Base-by-base conservation (phyloP, 2,797 vertebrate genomes). In the Syngnathus acus region DNA sequence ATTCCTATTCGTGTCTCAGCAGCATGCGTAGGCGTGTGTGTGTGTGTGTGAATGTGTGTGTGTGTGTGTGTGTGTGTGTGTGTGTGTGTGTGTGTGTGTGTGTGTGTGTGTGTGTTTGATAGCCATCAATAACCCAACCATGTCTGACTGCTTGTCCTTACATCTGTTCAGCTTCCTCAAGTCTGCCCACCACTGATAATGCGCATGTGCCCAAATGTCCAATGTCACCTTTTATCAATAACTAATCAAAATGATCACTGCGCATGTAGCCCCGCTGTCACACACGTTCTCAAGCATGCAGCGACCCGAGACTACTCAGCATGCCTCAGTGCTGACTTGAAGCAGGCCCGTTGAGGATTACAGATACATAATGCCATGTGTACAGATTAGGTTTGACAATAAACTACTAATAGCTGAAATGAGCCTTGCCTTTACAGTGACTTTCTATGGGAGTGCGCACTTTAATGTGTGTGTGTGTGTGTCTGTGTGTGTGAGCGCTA, bases 361-460 rank as follows among this genome's bases (percentile, higher is more conserved):
- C 76, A 78, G 82, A 84, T 84, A 78, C 84, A 86, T 84, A 88
- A 85, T 87, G 80, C 78, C 77, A 82, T 81, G 85, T 89, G 86
- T 79, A 86, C 87, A 90, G 90, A 92, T 91, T 91, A 90, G 86
- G 84, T 86, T 80, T 87, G 88, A 91, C 91, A 91, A 89, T 88
- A 89, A 89, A 87, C 83, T 81, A 78, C 85, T 88, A 88, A 89
- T 88, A 88, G 85, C 79, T 79, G 82, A 85, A 88, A 85, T 88
- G 87, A 81, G 80, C 84, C 67, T 65, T 73, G 84, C 76, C 78
- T 84, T 78, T 84, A 76, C 43, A 64, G 68, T 77, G 66, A 55
- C 65, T 62, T 65, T 39, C 70, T 71, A 62, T 78, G 69, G 63
- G 68, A 73, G 54, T 77, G 74, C 77, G 72, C 64, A 63, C 64